Base-by-base conservation (phyloP, 2,797 vertebrate genomes). In the Onychomys leucogaster region DNA sequence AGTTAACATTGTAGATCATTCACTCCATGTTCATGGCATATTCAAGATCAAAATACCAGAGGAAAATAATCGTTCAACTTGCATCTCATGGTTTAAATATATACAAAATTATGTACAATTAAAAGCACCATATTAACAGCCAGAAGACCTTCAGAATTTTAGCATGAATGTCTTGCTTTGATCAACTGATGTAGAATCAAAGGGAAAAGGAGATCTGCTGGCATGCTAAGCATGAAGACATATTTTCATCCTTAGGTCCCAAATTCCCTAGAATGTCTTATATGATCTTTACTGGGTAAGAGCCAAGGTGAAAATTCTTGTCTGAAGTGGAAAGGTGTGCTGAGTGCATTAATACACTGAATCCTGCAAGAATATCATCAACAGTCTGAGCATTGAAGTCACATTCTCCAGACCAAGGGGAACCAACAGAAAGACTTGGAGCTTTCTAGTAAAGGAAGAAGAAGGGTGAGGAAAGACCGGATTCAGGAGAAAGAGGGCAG, bases 31-130 rank as follows among this genome's bases (percentile, higher is more conserved):
- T 49, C 32, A 16, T 69, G 43, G 43, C n/a, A 25, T 63, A 88
- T 41, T 87, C 80, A 91, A 90, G 16, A 90, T 23, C 59, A 27
- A 65, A 97, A 96, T 71, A 92, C 75, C 17, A 80, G 81, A 37
- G 27, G 65, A 75, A 85, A 86, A 85, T 13, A 32, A 91, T 17
- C 63, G 8, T 61, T 94, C 71, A 59, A 87, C 9, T 88, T 96
- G 29, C 27, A 52, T 69, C 29, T 2, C 55, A 4, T 96, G 65
- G 10, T 75, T 96, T 69, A 73, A 86, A 55, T 85, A 34, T 82
- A n/a, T 29, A 2, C 21, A 91, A 71, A 91, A 76, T 23, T 55
- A 32, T 75, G 82, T 25, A 41, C 75, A 91, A 89, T 37, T 87
- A 87, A 78, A 87, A 65, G 32, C 34, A 93, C 34, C 16, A 87